Conservation (phyloP, 2,113 vertebrate genomes). For the Nettapus auritus region DNA sequence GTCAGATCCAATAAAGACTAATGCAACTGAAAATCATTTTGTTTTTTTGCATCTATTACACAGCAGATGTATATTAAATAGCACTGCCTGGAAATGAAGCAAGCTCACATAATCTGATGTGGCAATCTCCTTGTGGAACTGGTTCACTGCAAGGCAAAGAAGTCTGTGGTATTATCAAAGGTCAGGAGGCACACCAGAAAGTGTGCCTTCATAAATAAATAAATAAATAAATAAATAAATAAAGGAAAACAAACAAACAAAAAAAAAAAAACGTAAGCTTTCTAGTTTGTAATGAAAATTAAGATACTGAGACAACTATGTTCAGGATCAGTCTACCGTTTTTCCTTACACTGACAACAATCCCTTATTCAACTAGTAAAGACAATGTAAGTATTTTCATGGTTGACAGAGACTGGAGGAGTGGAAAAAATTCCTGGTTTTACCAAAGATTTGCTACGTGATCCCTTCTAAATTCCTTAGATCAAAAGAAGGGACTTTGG, state of each 20-base stretch:
- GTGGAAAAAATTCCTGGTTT: neutral
- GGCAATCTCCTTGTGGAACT: conserved; percentile 60
- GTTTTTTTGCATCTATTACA: conserved; percentile 65
- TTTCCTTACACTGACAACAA: neutral
- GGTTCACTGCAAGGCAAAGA: conserved; percentile 62
- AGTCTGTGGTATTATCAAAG: conserved; percentile 16
- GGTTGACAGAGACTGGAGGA: neutral
- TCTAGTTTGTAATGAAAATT: neutral
- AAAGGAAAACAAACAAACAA: neutral
- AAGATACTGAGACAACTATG: neutral
- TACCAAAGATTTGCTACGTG: neutral
- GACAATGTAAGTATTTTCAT: neutral
- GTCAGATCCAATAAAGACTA: conserved; percentile 78
- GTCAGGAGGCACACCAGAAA: neutral
- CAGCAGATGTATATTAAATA: conserved; percentile 69
- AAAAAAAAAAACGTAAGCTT: neutral
- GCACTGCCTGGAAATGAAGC: conserved; percentile 60
- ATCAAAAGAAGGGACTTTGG: neutral
- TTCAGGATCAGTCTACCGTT: neutral
- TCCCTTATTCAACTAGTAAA: neutral
- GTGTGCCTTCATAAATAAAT: too few relatives aligned
- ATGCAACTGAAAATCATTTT: conserved; percentile 71
- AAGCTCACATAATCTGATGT: conserved; percentile 50
- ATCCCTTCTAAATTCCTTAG: neutral
- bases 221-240: too few relatives aligned